A percentile compares a stretch with the other conserved stretches of the same genome.
These are phyloP conservation scores for Caenorhabditis becei DNA, from an alignment of 2,888 invertebrate species.

Conservation along the genomic window DNA sequence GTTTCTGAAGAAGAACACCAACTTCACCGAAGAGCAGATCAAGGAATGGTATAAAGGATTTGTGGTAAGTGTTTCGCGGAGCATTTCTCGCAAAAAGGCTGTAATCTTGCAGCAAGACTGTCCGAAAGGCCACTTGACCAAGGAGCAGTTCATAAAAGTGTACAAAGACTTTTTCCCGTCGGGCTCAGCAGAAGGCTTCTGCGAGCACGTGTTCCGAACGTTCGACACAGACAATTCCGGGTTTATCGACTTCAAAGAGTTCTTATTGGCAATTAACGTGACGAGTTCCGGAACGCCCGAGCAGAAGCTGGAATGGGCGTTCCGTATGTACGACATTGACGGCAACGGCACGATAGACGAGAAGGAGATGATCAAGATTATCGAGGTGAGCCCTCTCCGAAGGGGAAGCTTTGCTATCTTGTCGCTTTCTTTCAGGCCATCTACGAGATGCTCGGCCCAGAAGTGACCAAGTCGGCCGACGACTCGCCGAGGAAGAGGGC, in stretches of 20 bases:
- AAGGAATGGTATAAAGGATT: conserved; percentile 99
- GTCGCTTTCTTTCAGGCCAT: conserved; percentile 88
- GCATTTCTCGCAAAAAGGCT: background rate
- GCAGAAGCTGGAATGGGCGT: conserved; percentile 98
- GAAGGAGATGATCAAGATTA: conserved; percentile 99
- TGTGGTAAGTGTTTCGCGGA: conserved; percentile 89
- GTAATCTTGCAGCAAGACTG: conserved; percentile 81
- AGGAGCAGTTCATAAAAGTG: conserved; percentile 82
- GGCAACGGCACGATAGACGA: conserved; percentile 98
- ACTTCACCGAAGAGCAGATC: conserved; percentile 98
- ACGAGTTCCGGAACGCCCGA: conserved; percentile 97
- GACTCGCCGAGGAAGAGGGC: conserved; percentile 95
- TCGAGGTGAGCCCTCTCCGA: conserved; percentile 87
- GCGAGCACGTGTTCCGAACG: conserved; percentile 82
- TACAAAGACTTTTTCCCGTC: conserved; percentile 82
- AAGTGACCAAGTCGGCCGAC: conserved; percentile 94
- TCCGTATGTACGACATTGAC: conserved; percentile 98
- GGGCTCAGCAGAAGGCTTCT: conserved; percentile 82
- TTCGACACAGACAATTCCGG: conserved; percentile 92
- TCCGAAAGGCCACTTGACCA: conserved; percentile 82
- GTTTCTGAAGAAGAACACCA: conserved; percentile 96
- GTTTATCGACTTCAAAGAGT: conserved; percentile 90
- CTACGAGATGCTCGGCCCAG: conserved; percentile 99
- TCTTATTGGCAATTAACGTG: conserved; percentile 96
- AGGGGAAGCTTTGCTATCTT: background rate